Evolutionary conservation across 2,113 vertebrate species (phyloP).

Genomic region (Chlorocebus sabaeus): DNA sequence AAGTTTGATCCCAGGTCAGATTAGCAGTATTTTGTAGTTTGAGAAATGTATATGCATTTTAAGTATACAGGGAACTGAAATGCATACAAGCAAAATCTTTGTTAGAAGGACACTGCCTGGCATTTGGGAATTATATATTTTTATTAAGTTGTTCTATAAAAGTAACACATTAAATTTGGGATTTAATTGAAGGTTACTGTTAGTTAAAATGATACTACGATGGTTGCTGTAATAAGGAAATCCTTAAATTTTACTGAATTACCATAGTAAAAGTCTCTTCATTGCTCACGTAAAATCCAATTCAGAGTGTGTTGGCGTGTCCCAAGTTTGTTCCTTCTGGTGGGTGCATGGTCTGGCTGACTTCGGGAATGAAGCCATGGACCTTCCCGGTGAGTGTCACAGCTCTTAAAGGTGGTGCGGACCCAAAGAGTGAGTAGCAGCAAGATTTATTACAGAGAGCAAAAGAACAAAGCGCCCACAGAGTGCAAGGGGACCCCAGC

Average conservation of each 20-base stretch:
- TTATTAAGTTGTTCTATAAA: background rate
- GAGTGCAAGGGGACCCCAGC: too few species aligned
- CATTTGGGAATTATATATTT: background rate
- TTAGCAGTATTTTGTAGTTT: background rate
- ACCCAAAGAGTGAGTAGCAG: too few species aligned
- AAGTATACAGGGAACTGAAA: background rate
- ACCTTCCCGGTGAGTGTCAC: too few species aligned
- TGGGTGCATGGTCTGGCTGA: too few species aligned
- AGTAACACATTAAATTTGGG: background rate
- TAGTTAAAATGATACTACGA: background rate
- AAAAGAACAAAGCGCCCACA: too few species aligned
- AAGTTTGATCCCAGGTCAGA: background rate
- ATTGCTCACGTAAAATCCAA: background rate
- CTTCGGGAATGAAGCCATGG: too few species aligned
- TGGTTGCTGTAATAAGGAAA: background rate
- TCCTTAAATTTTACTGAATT: background rate
- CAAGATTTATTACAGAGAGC: too few species aligned
- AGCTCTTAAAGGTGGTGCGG: too few species aligned
- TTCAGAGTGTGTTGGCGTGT: too few species aligned
- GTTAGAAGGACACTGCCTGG: background rate
- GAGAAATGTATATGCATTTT: background rate
- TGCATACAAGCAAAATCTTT: background rate
- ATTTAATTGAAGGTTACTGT: background rate
- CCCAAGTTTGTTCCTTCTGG: rapidly evolving
- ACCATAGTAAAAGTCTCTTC: background rate